phyloP scores from a whole-genome alignment of 2,113 vertebrate species.

The Aldabrachelys gigantea region DNA sequence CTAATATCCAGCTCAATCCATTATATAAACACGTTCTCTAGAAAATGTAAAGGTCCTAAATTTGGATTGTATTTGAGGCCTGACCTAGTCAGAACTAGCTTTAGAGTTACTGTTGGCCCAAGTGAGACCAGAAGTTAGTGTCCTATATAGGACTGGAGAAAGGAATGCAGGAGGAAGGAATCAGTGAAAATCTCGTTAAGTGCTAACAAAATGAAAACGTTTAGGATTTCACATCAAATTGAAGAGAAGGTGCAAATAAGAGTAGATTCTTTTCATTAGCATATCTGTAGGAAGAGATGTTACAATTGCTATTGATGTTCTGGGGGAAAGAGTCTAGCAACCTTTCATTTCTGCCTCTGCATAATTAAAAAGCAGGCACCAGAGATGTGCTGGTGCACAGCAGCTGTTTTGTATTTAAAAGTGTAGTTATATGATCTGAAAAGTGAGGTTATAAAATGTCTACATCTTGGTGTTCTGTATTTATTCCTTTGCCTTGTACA shows the following conservation, averaged over 20 bases:
- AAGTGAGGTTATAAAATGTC: constrained; percentile 52
- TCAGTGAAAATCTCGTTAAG: not conserved
- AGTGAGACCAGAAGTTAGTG: not conserved
- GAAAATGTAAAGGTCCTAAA: not conserved
- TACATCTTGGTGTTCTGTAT: constrained; percentile 33
- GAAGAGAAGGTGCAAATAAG: not conserved
- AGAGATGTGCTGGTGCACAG: constrained; percentile 39
- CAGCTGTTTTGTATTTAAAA: constrained; percentile 59
- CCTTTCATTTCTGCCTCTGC: constrained; percentile 11
- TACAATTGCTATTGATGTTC: constrained; percentile 36
- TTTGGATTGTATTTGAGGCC: not conserved
- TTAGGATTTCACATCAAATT: not conserved
- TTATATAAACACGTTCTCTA: not conserved
- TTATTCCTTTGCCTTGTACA: constrained; percentile 24
- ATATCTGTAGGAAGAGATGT: constrained; percentile 39
- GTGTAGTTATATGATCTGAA: constrained; percentile 26
- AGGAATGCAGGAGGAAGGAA: not conserved
- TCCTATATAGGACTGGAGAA: not conserved
- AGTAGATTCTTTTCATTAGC: constrained; percentile 8
- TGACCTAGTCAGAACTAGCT: constrained; percentile 15
- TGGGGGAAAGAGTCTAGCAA: constrained; percentile 63
- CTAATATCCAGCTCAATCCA: not conserved
- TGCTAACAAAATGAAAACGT: not conserved
- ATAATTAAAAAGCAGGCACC: constrained; percentile 69
- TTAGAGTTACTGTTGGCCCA: not conserved